Base-by-base conservation (phyloP, 2,888 invertebrate species). In the Tenthredo livida region DNA sequence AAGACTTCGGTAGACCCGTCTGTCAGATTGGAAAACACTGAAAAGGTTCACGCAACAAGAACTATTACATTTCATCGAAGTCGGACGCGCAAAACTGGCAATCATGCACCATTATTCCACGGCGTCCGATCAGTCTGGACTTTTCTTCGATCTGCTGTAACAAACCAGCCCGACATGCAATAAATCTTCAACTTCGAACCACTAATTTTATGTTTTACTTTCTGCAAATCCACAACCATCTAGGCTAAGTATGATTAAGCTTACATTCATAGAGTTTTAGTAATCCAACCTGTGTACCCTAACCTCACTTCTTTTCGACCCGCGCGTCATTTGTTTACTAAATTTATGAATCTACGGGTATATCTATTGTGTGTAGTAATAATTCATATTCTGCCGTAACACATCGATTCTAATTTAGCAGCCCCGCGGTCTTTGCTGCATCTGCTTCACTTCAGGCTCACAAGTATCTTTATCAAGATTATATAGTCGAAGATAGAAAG, bases 1-100 rank as follows among this genome's bases (percentile, higher is more conserved):
- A 94, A 98, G 99, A 95, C 96, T 99, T 93, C 96, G 99, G 95
- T 97, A 96, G 75, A 47, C 72, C 82, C 75, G 77, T 77, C 75
- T 40, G 61, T 61, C 80, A 21, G 40, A 40, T 40, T n/a, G 58
- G 50, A 61, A 80, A 80, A 61, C 84, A 86, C 82, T 88, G 87
- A 85, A 72, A 84, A 84, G 54, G 47, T 43, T 67, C 84, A 54
- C 29, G 72, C 77, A 47, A 50, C 43, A 73, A 86, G 73, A 47
- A 77, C 58, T 86, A 58, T 75, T 85, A 54, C 85, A 33, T 80
- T 21, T 33, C 73, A 43, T 72, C 84, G 33, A 77, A 67, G 83
- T 83, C 67, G 80, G 80, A 25, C 61, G 21, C 12, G n/a, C 7
- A 50, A 54, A 77, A 58, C 21, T 80, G 33, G 37, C 58, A 40